A percentile compares a stretch with the other conserved stretches of the same genome.
Evolutionary conservation across 2,888 invertebrate species (phyloP).

Genomic region (Cantharis flavilabris): DNA sequence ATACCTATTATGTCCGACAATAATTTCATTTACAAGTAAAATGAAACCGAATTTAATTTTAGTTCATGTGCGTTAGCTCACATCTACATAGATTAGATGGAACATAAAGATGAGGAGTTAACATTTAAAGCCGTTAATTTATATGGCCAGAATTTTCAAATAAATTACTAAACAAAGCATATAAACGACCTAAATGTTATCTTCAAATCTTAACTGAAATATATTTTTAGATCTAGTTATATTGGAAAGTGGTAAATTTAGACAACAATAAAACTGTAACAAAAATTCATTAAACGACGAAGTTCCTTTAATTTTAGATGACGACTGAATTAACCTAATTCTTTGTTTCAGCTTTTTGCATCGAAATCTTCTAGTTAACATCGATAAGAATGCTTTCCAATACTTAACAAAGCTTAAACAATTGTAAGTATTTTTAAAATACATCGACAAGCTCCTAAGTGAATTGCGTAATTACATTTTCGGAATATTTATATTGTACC

Average conservation of each 20-base stretch:
- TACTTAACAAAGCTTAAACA: constrained; percentile 9
- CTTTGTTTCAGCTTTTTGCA: constrained; percentile 8
- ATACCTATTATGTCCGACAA: not conserved
- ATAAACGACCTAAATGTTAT: not conserved
- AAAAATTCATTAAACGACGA: not conserved
- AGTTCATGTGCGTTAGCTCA: not conserved
- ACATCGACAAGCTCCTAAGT: not conserved
- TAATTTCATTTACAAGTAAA: not conserved
- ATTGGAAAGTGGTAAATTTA: not conserved
- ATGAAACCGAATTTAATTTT: not conserved
- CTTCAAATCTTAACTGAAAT: not conserved
- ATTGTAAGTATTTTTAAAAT: constrained; percentile 12
- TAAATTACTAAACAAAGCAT: not conserved
- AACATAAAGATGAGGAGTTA: not conserved
- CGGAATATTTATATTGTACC: not conserved
- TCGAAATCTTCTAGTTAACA: constrained; percentile 7
- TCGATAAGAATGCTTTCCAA: constrained; percentile 11
- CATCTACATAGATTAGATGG: not conserved
- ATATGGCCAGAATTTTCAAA: not conserved
- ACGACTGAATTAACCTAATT: not conserved
- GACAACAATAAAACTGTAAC: not conserved
- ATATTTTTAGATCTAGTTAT: not conserved
- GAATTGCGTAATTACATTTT: not conserved
- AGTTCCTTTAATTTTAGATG: not conserved
- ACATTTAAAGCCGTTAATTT: not conserved